Evolutionary conservation across 2,113 vertebrate species (phyloP), one percentile per base, ranked within the genome.

Genomic region (Ochotona princeps): DNA sequence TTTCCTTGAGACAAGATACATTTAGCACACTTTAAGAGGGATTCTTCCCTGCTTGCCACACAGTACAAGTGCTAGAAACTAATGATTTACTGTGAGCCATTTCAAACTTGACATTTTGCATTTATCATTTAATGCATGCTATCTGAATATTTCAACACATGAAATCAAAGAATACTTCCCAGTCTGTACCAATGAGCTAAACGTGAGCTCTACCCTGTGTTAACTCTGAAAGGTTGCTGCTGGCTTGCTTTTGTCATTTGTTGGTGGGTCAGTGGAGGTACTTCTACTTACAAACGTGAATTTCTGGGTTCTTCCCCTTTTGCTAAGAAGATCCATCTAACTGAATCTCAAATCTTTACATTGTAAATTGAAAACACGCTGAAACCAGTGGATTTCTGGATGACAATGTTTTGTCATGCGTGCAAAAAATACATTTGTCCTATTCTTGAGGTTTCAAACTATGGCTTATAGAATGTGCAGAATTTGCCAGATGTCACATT

Each of bases 11-110:
- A 81, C 82, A 30, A 95, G 86, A 97, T 92, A 94, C 81, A 85
- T 81, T 74, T 87, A 93, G 92, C 87, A n/a, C 94, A 88, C 81
- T 95, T n/a, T 66, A 88, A 81, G 44, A 25, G 70, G 76, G n/a
- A 94, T 96, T 96, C 54, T 21, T 89, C 57, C 44, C 65, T 74
- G 95, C 94, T 95, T 97, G 87, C 82, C 95, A 92, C 94, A 96
- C 83, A 96, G 92, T 61, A 83, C 67, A 96, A 80, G 74, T 83
- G 95, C 94, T 80, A 83, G 67, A 94, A 88, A 97, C 91, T 54
- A 97, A 96, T 92, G 95, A 92, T 92, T 95, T 95, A 93, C 75
- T 84, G 73, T 83, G 86, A 94, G 84, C 84, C 83, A 84, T 93
- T 96, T 95, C 84, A 92, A 94, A 66, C 93, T 38, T 92, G 85